These are phyloP conservation scores for Orthosia cruda DNA, from an alignment of 2,888 invertebrate genomes.

Conservation along the genomic window DNA sequence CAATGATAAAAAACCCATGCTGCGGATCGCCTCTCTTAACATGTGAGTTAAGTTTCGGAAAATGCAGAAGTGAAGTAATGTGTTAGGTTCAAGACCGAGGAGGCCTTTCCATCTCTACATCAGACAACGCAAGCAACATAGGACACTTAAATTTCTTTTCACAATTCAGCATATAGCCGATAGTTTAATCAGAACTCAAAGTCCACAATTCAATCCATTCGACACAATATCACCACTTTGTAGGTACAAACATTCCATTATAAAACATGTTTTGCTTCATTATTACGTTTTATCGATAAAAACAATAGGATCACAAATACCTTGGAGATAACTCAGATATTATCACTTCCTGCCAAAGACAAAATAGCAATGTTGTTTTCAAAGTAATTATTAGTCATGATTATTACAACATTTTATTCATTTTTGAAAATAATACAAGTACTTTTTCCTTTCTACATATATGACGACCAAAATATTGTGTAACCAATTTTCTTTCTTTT, in stretches of 20 bases:
- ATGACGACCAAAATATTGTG: background rate
- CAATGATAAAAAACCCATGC: too few species aligned
- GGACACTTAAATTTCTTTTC: background rate
- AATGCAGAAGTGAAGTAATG: too few species aligned
- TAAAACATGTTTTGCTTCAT: conserved; percentile 14
- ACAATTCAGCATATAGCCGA: background rate
- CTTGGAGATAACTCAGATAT: conserved; percentile 12
- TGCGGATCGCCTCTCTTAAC: too few species aligned
- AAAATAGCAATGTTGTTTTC: background rate
- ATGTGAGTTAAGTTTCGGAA: too few species aligned
- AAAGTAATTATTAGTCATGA: background rate
- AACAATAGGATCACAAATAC: conserved; percentile 18
- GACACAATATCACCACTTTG: conserved; percentile 4
- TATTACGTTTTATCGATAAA: conserved; percentile 43
- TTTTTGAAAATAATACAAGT: background rate
- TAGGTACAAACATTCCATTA: conserved; percentile 14
- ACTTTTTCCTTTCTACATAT: too few species aligned
- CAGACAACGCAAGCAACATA: background rate
- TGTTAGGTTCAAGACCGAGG: background rate
- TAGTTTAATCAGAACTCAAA: conserved; percentile 12
- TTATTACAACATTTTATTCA: background rate
- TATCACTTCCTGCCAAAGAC: conserved; percentile 6
- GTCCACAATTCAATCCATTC: conserved; percentile 4
- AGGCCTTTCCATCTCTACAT: background rate
- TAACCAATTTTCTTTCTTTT: background rate